Evolutionary conservation across 2,888 invertebrate species (phyloP), one percentile per base, ranked within the genome.

Genomic region (Operophtera brumata): DNA sequence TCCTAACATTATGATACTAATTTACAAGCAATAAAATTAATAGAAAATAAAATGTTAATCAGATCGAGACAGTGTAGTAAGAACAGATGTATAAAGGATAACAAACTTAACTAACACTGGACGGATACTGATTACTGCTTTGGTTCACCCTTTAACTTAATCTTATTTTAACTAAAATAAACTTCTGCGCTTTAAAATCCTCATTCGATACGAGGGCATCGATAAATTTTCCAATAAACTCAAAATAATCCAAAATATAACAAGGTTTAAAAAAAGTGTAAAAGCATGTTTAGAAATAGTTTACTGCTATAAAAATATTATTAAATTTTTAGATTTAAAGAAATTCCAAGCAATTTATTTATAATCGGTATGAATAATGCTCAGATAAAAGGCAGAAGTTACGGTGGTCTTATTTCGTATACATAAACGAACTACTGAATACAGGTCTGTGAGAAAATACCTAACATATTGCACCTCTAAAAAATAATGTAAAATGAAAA

Each of bases 81-180:
- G 49, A 61, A 64, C 62, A 61, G 61, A 61, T 48, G 62, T 57
- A 69, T 42, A 66, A 61, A 69, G 54, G 61, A 50, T 47, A 62
- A 54, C 70, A 69, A 81, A 79, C 81, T 81, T 86, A 86, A 81
- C 84, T 88, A 89, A 78, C 76, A 78, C 78, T 89, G 90, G 90
- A 90, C 89, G 90, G 90, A 90, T 90, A 90, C 90, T 89, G 90
- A 90, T 90, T 87, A 84, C 84, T 86, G 86, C 87, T 88, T 90
- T 87, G 88, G 86, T 86, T 82, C 77, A 78, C 70, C 81, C 78
- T 81, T 78, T 77, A 70, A 64, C 43, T 52, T 55, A 59, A 39
- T 40, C 48, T 43, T 54, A 66, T 51, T 65, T 57, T 59, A 54
- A 51, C 44, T 65, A 59, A 61, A 61, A 25, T 49, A 62, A 64